These are phyloP conservation scores for Recurvirostra avosetta DNA, from an alignment of 2,113 vertebrate species.

Conservation along the genomic window DNA sequence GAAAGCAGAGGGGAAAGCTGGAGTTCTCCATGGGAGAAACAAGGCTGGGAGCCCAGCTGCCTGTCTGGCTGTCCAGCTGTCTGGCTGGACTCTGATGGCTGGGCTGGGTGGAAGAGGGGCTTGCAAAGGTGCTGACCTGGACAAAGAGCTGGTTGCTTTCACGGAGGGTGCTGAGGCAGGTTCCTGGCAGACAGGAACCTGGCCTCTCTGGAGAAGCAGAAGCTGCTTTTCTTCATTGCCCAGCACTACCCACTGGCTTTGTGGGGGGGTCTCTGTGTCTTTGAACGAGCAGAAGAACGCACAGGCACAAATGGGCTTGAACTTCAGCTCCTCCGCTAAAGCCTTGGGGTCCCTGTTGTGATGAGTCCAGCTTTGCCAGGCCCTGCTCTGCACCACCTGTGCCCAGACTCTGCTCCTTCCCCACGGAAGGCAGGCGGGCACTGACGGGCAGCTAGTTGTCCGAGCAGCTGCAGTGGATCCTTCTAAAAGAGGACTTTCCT, in stretches of 20 bases:
- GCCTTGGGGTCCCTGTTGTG: neutral
- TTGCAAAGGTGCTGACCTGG: neutral
- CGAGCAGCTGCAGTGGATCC: fast-evolving
- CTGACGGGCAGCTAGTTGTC: neutral
- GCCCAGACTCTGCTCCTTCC: neutral
- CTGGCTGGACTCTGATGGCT: neutral
- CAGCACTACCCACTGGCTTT: neutral
- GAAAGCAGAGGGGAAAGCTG: neutral
- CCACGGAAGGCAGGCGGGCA: neutral
- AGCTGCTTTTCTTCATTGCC: neutral
- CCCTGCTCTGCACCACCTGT: neutral
- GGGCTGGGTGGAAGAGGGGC: neutral
- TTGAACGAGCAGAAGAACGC: neutral
- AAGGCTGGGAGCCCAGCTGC: neutral
- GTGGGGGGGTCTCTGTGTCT: neutral
- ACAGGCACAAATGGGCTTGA: fast-evolving
- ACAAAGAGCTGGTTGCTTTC: neutral
- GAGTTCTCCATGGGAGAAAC: neutral
- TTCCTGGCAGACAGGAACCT: too few species aligned
- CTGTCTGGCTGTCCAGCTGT: neutral
- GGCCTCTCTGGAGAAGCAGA: neutral
- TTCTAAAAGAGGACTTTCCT: neutral
- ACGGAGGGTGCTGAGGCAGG: neutral
- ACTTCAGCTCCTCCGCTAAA: neutral
- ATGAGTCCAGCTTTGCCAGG: neutral